Conservation (phyloP, 2,888 invertebrate genomes). For the Dryomyza anilis region DNA sequence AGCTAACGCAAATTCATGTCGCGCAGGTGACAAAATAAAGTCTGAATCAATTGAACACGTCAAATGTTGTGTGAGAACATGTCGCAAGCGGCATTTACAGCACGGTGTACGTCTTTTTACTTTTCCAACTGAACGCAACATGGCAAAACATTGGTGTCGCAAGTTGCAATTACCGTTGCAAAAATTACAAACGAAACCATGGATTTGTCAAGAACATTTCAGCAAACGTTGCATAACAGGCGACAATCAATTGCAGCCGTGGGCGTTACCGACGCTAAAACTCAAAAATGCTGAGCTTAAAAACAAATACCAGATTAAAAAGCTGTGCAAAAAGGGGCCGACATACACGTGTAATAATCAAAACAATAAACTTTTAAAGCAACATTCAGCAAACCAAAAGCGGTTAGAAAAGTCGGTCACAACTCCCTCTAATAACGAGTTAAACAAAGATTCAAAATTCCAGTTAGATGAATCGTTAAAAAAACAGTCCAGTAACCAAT, state of each 20-base stretch:
- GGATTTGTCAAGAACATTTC: slow-evolving; percentile 49
- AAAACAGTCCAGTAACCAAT: too few relatives aligned
- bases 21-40: slow-evolving; percentile 42
- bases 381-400: too few relatives aligned
- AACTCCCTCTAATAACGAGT: neutral
- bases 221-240: slow-evolving; percentile 51
- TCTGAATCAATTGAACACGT: slow-evolving; percentile 30
- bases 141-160: slow-evolving; percentile 50
- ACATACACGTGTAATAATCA: too few relatives aligned
- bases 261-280: slow-evolving; percentile 50
- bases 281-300: slow-evolving; percentile 40
- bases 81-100: slow-evolving; percentile 46
- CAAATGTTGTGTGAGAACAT: slow-evolving; percentile 46
- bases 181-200: slow-evolving; percentile 34
- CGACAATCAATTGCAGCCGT: slow-evolving; percentile 46
- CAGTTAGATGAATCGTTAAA: too few relatives aligned
- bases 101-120: slow-evolving; percentile 49
- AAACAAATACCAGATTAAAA: neutral
- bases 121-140: slow-evolving; percentile 43
- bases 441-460: slow-evolving; percentile 8
- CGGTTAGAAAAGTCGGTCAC: neutral
- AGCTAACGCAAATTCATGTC: too few relatives aligned
- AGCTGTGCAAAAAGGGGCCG: too few relatives aligned
- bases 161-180: slow-evolving; percentile 44
- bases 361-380: neutral